phyloP scores from a whole-genome alignment of 2,888 invertebrate genomes.

The Cephus pulcher region DNA sequence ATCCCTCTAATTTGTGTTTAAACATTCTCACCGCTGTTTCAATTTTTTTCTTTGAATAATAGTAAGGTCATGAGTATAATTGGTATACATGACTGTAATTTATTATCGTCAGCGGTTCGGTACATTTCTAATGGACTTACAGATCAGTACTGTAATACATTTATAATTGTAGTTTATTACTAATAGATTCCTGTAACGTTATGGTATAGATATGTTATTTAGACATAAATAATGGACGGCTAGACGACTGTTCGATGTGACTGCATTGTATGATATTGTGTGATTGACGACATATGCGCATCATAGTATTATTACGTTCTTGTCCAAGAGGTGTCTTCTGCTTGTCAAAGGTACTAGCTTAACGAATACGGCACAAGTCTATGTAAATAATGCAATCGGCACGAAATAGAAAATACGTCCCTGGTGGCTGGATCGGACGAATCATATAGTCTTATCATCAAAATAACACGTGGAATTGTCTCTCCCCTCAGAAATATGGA shows the following conservation, averaged over 20 bases:
- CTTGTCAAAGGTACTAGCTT: slow-evolving; percentile 28
- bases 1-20: background rate
- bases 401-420: slow-evolving; percentile 33
- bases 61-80: background rate
- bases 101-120: background rate
- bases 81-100: background rate
- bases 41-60: background rate
- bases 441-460: slow-evolving; percentile 29
- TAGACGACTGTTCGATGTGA: background rate
- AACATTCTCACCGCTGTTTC: background rate
- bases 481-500: slow-evolving; percentile 46
- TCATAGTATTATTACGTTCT: slow-evolving; percentile 22
- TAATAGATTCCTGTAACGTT: background rate
- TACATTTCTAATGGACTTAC: background rate
- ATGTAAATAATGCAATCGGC: slow-evolving; percentile 43
- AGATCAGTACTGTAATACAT: background rate
- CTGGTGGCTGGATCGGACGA: slow-evolving; percentile 44
- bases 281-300: background rate
- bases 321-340: slow-evolving; percentile 55
- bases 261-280: slow-evolving; percentile 1
- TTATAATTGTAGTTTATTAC: background rate
- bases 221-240: background rate
- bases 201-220: background rate
- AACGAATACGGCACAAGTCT: slow-evolving; percentile 21
- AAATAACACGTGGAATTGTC: slow-evolving; percentile 44